Percentiles rank a stretch among this genome's conserved stretches.
These are phyloP conservation scores for Merops nubicus DNA, from an alignment of 2,113 vertebrate genomes.

Conservation along the genomic window DNA sequence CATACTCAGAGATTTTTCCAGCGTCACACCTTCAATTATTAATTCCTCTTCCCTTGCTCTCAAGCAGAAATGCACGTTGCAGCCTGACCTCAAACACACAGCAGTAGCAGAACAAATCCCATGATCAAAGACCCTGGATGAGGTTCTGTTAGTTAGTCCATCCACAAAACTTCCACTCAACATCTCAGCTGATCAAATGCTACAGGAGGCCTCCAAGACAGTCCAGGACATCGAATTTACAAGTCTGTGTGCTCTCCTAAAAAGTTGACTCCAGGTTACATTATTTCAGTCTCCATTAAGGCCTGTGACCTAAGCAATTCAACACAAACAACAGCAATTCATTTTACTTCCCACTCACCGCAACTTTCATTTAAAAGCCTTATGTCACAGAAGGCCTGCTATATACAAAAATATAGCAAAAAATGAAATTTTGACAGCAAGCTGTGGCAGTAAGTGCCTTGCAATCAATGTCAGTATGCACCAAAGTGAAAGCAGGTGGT, in stretches of 20 bases:
- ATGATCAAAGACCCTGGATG: neutral
- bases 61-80: neutral
- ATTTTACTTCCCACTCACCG: constrained; percentile 42
- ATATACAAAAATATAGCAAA: neutral
- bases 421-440: constrained; percentile 24
- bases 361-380: constrained; percentile 32
- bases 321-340: constrained; percentile 12
- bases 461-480: constrained; percentile 17
- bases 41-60: neutral
- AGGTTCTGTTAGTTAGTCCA: neutral
- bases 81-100: neutral
- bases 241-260: neutral
- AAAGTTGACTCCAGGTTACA: neutral
- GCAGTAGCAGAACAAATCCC: neutral
- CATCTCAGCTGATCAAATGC: neutral
- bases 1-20: neutral
- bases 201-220: neutral
- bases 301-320: constrained; percentile 14
- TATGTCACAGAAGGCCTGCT: constrained; percentile 23
- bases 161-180: constrained; percentile 4
- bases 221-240: neutral
- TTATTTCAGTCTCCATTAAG: constrained; percentile 19
- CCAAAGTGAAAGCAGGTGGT: constrained; percentile 39
- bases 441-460: constrained; percentile 47
- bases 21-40: neutral